Evolutionary conservation across 92 coral and sea anemone species (phyloP), one percentile per base, ranked within the genome.

Genomic region (Paragorgia papillata): DNA sequence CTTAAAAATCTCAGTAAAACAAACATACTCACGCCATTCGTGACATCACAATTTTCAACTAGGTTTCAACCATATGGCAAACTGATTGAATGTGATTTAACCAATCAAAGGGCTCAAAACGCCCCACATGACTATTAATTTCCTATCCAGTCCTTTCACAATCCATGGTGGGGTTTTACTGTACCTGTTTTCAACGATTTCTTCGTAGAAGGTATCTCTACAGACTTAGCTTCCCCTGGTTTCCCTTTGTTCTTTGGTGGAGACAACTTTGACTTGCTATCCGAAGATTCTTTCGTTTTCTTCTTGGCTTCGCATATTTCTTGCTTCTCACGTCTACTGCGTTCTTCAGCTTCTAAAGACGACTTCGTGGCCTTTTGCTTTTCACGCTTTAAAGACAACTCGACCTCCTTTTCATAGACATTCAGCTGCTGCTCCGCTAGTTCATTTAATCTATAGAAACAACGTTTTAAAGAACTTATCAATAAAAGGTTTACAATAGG

Each of bases 391-490:
- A 51, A 46, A 69, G 76, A 43, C 24, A 49, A 19, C 1, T 22
- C 12, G 17, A 69, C 76, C 76, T 88, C 89, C 80, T 84, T 90
- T 79, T 94, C 89, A 79, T 91, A 76, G 63, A 91, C 91, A 62
- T 84, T 88, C 55, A 89, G 89, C 54, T 89, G 96, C 34, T 89
- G 89, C 55, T 83, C 83, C 1, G 99, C 97, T 76, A 80, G 78
- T 70, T 85, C 83, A 12, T 54, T 33, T 40, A 95, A 82, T 87
- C 99, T 95, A 30, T 17, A 50, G 55, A 29, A 15, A 70, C 28
- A 41, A 35, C 40, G 26, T 54, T n/a, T 37, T 21, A 57, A 25
- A 17, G 9, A 28, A 57, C 3, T 21, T 21, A 17, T 21, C 43
- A 10, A 37, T 37, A 37, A 37, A 37, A 37, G 43, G 43, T 4